Conservation (phyloP, 1,140 invertebrate genomes). For the Saccostrea echinata region DNA sequence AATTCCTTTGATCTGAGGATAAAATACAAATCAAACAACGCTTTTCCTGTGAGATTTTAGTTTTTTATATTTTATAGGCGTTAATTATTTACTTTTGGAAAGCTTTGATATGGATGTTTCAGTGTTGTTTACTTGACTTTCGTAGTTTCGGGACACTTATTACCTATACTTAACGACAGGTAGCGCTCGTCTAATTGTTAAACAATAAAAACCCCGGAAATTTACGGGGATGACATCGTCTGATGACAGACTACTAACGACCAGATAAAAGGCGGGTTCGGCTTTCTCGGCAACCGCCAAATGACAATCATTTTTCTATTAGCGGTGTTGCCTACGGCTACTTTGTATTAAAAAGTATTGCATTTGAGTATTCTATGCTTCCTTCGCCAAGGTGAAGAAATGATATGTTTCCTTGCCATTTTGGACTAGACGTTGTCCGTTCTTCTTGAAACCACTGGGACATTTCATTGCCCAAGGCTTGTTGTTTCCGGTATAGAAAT, state of each 20-base stretch:
- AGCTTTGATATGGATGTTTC: constrained; percentile 5
- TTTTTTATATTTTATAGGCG: neutral
- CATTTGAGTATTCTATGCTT: constrained; percentile 3
- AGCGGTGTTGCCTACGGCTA: neutral
- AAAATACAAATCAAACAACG: constrained; percentile 4
- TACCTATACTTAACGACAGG: constrained; percentile 25
- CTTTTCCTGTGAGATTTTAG: neutral
- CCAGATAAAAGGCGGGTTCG: constrained; percentile 32
- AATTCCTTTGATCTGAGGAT: neutral
- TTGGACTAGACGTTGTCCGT: constrained; percentile 18
- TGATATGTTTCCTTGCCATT: constrained; percentile 33
- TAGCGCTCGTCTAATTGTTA: constrained; percentile 34
- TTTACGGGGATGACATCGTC: constrained; percentile 30
- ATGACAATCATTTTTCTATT: constrained; percentile 39
- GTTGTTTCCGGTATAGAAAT: constrained; percentile 25
- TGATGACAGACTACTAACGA: constrained; percentile 19
- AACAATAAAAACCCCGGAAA: constrained; percentile 38
- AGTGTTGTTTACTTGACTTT: constrained; percentile 29
- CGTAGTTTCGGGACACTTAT: constrained; percentile 22
- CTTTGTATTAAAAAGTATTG: constrained; percentile 21
- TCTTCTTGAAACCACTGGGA: neutral
- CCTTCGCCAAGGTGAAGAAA: constrained; percentile 3
- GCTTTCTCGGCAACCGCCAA: constrained; percentile 31
- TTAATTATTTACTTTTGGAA: constrained; percentile 7
- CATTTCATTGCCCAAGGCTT: constrained; percentile 1